Evolutionary conservation across 2,888 invertebrate species (phyloP).

Genomic region (Melitaea athalia): DNA sequence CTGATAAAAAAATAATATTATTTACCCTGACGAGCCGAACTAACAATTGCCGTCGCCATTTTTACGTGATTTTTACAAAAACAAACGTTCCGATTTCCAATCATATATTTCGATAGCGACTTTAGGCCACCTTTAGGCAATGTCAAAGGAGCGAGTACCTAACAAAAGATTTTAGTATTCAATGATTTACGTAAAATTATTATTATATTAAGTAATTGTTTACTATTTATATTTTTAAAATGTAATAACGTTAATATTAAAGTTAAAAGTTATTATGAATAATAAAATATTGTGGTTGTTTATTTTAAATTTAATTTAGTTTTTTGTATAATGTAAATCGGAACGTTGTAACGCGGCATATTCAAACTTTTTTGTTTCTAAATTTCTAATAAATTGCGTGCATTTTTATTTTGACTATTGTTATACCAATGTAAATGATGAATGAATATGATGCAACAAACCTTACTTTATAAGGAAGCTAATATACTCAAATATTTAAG

Average conservation of each 20-base stretch:
- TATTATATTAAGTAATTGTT: not conserved
- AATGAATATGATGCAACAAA: no score
- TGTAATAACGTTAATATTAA: no score
- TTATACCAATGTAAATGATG: not conserved
- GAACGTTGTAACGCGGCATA: not conserved
- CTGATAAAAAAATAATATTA: conserved; percentile 52
- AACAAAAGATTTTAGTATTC: not conserved
- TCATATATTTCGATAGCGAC: not conserved
- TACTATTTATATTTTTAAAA: not conserved
- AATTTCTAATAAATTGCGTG: not conserved
- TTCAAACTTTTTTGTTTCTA: not conserved
- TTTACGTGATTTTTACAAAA: conserved; percentile 44
- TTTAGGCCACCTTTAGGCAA: no score
- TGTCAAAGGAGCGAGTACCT: not conserved
- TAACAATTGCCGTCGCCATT: conserved; percentile 79
- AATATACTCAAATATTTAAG: no score
- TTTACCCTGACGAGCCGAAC: conserved; percentile 82
- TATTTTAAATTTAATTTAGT: not conserved
- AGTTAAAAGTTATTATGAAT: no score
- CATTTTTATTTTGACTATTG: not conserved
- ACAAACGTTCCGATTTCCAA: conserved; percentile 54
- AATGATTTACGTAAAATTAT: not conserved
- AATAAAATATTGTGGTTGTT: no score
- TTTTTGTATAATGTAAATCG: not conserved
- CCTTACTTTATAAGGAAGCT: no score